Percentiles rank a stretch among this genome's conserved stretches.
phyloP scores from a whole-genome alignment of 2,113 vertebrate genomes.

The Brevimyrus niger region DNA sequence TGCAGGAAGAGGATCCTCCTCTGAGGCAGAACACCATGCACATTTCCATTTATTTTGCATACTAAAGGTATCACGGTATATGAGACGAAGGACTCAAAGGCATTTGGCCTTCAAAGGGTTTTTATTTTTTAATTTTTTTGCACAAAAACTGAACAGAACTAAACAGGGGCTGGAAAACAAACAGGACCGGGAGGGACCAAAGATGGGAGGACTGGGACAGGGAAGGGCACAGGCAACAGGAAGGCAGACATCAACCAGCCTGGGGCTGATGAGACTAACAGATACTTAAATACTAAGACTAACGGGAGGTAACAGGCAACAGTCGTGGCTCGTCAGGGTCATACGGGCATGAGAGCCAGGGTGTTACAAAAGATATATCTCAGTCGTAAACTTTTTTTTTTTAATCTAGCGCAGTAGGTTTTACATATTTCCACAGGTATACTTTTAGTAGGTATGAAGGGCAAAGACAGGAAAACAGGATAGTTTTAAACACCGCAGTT shows the following conservation, averaged over 20 bases:
- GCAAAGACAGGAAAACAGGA: background rate
- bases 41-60: background rate
- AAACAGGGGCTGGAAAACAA: background rate
- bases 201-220: background rate
- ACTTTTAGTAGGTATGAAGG: background rate
- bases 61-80: background rate
- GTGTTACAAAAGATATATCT: background rate
- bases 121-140: too few species aligned
- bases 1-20: too few species aligned
- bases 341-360: background rate
- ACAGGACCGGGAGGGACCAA: background rate
- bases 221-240: background rate
- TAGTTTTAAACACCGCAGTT: background rate
- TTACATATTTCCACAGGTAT: background rate
- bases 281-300: background rate
- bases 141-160: background rate
- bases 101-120: background rate
- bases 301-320: background rate
- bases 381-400: background rate
- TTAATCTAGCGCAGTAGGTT: background rate
- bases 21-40: too few species aligned
- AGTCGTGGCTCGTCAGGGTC: background rate
- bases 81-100: background rate
- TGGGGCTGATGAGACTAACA: background rate
- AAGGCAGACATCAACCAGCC: background rate